Conservation (phyloP, 2,797 vertebrate genomes). For the Carapus acus region DNA sequence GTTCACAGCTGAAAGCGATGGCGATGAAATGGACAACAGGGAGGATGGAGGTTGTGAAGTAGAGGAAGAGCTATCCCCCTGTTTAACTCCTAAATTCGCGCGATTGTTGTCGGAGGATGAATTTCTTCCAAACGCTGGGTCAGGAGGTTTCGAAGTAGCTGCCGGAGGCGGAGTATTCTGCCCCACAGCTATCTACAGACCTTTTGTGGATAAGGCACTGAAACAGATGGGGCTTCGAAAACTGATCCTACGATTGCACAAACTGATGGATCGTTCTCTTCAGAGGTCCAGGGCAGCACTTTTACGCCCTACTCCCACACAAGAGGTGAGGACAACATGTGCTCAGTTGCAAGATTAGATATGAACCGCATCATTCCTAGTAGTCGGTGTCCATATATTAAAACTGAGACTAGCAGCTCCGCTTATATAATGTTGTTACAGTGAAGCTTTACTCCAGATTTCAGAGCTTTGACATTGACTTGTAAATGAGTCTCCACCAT, state of each 20-base stretch:
- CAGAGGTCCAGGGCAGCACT: constrained; percentile 89
- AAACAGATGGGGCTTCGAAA: constrained; percentile 99
- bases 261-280: constrained; percentile 96
- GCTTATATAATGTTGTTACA: too few species aligned
- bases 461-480: too few species aligned
- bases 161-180: constrained; percentile 72
- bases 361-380: neutral
- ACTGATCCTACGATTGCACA: constrained; percentile 95
- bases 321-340: constrained; percentile 77
- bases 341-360: neutral
- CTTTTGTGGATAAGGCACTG: constrained; percentile 98
- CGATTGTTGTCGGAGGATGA: constrained; percentile 84
- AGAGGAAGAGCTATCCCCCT: constrained; percentile 66
- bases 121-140: constrained; percentile 63
- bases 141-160: constrained; percentile 35
- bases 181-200: constrained; percentile 94
- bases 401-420: too few species aligned
- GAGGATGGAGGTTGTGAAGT: constrained; percentile 40
- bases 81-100: constrained; percentile 71
- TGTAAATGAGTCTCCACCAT: too few species aligned
- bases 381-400: too few species aligned
- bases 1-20: constrained; percentile 81
- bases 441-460: too few species aligned
- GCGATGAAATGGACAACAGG: constrained; percentile 71
- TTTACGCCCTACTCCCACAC: constrained; percentile 76